Percentiles rank a stretch among this genome's conserved stretches.
phyloP scores from a whole-genome alignment of 1,140 invertebrate species.

The Dicyema japonicum region DNA sequence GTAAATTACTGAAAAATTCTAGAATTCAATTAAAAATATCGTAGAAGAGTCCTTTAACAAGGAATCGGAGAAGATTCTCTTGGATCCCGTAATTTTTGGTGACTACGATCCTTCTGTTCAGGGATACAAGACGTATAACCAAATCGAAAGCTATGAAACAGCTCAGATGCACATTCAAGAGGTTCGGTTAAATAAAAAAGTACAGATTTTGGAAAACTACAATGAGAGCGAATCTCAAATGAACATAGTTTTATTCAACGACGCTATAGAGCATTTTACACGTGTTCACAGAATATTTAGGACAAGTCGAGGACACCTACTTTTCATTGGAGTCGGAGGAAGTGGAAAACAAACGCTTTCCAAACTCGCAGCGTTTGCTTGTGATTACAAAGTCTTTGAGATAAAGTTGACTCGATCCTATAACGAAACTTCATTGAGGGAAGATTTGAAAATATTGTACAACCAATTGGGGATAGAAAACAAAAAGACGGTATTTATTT shows the following conservation, averaged over 20 bases:
- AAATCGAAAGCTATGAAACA: conserved; percentile 50
- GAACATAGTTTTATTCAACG: conserved; percentile 49
- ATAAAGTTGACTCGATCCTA: conserved; percentile 46
- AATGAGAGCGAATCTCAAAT: conserved; percentile 32
- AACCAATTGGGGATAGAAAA: conserved; percentile 37
- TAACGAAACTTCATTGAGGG: conserved; percentile 40
- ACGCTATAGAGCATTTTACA: conserved; percentile 51
- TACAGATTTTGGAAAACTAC: conserved; percentile 45
- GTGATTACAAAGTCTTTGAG: conserved; percentile 39
- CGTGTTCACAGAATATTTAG: conserved; percentile 43
- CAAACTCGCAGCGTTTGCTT: conserved; percentile 13
- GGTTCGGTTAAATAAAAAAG: conserved; percentile 16
- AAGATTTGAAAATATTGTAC: conserved; percentile 46
- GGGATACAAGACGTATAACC: conserved; percentile 53
- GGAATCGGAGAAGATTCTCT: conserved; percentile 27
- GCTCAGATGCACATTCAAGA: conserved; percentile 47
- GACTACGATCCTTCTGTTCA: conserved; percentile 47
- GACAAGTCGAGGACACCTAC: conserved; percentile 43
- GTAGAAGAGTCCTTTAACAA: conserved; percentile 13
- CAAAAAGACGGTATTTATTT: conserved; percentile 42
- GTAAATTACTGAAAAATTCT: conserved; percentile 8
- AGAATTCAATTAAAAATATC: conserved; percentile 9
- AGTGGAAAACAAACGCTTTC: conserved; percentile 36
- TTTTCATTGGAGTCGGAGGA: conserved; percentile 49
- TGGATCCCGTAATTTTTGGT: conserved; percentile 47